A percentile compares a stretch with the other conserved stretches of the same genome.
Evolutionary conservation across 2,888 invertebrate genomes (phyloP).

Genomic region (Bimastos eiseni): DNA sequence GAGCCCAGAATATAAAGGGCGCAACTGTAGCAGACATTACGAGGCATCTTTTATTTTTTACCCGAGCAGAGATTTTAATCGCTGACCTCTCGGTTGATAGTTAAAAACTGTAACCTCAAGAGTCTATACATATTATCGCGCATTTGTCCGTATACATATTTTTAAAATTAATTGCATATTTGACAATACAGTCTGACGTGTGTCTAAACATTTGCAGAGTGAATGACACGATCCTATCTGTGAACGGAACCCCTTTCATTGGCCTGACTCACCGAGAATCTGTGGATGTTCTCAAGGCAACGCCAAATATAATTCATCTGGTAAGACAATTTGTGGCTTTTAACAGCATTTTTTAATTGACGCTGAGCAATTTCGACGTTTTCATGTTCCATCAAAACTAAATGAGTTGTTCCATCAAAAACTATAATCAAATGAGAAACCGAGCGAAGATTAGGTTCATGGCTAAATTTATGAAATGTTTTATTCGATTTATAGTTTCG

Average conservation of each 20-base stretch:
- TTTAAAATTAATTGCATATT: background rate
- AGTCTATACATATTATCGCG: background rate
- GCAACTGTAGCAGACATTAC: too few species aligned
- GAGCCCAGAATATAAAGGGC: too few species aligned
- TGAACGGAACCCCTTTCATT: slow-evolving; percentile 25
- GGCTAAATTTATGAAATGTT: too few species aligned
- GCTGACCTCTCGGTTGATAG: background rate
- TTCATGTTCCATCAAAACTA: too few species aligned
- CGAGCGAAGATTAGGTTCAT: too few species aligned
- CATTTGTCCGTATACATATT: background rate
- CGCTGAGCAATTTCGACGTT: too few species aligned
- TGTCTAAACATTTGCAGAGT: slow-evolving; percentile 19
- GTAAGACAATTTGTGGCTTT: background rate
- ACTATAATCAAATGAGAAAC: too few species aligned
- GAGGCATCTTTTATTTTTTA: background rate
- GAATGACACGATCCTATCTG: slow-evolving; percentile 25
- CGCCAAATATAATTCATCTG: slow-evolving; percentile 19
- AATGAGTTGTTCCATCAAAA: too few species aligned
- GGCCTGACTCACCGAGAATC: slow-evolving; percentile 26
- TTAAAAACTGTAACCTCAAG: background rate
- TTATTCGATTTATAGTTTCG: too few species aligned
- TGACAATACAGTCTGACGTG: background rate
- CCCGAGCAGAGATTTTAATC: background rate
- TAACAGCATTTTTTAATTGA: background rate
- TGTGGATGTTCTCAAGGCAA: slow-evolving; percentile 10